phyloP scores from a whole-genome alignment of 2,888 invertebrate species.

The Eupithecia abbreviata region DNA sequence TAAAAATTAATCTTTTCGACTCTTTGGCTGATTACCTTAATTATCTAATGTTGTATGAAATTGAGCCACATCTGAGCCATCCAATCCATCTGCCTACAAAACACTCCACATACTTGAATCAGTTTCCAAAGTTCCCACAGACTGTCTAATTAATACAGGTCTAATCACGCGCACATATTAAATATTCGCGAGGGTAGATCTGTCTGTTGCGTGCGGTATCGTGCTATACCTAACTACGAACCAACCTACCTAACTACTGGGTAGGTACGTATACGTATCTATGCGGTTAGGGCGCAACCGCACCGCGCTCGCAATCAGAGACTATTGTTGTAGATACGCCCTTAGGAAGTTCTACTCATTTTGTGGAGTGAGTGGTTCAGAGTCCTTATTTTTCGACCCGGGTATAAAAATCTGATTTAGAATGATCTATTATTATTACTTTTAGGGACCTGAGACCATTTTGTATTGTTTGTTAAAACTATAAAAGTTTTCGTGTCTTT shows the following conservation, averaged over 20 bases:
- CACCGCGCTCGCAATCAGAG: conserved; percentile 68
- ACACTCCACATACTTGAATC: background rate
- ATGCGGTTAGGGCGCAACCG: conserved; percentile 60
- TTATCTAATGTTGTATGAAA: background rate
- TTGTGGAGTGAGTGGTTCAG: conserved; percentile 20
- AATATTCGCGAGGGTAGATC: conserved; percentile 54
- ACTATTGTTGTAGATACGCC: conserved; percentile 56
- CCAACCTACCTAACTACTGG: conserved; percentile 29
- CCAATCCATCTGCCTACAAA: background rate
- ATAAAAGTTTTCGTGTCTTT: no score
- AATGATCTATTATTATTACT: no score
- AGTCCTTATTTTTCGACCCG: background rate
- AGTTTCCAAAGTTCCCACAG: conserved; percentile 34
- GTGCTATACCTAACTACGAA: conserved; percentile 38
- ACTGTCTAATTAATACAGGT: conserved; percentile 57
- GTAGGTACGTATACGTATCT: conserved; percentile 27
- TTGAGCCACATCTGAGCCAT: background rate
- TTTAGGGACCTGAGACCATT: no score
- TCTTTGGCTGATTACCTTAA: background rate
- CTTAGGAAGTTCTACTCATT: conserved; percentile 20
- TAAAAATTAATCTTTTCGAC: no score
- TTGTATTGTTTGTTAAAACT: no score
- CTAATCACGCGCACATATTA: conserved; percentile 57
- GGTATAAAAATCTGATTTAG: background rate
- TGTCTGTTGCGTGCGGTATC: conserved; percentile 49